Evolutionary conservation across 1,140 invertebrate species (phyloP).

Genomic region (Pachyrhynchus sulphureomaculatus): DNA sequence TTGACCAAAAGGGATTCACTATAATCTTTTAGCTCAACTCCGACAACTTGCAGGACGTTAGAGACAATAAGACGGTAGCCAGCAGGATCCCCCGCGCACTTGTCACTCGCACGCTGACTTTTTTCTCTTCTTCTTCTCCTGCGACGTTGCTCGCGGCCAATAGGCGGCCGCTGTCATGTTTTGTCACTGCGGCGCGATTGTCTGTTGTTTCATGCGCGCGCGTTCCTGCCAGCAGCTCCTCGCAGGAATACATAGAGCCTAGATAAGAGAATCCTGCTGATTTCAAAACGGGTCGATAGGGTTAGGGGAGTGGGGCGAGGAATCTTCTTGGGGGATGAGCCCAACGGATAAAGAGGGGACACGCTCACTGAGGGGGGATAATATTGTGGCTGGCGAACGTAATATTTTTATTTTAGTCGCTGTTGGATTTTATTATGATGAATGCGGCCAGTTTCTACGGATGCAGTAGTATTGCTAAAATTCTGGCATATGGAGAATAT

Average conservation of each 20-base stretch:
- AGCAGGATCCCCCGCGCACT: constrained; percentile 18
- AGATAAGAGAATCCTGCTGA: constrained; percentile 40
- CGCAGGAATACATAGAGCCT: constrained; percentile 29
- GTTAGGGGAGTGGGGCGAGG: constrained; percentile 40
- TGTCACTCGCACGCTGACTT: constrained; percentile 25
- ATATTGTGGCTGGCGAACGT: constrained; percentile 16
- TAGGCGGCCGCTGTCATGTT: constrained; percentile 48
- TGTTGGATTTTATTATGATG: constrained; percentile 10
- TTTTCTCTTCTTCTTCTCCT: constrained; percentile 36
- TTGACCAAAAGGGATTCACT: too few species aligned
- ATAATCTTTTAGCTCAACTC: constrained; percentile 1
- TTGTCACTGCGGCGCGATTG: constrained; percentile 49
- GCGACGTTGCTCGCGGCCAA: constrained; percentile 42
- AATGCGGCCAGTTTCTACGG: background rate
- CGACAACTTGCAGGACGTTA: constrained; percentile 12
- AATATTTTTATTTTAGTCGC: constrained; percentile 14
- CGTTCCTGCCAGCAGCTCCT: constrained; percentile 15
- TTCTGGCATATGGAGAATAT: background rate
- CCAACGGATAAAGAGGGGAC: constrained; percentile 19
- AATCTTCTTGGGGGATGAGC: constrained; percentile 32
- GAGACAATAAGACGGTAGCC: constrained; percentile 42
- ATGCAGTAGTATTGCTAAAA: background rate
- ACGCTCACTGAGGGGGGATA: background rate
- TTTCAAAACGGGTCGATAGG: constrained; percentile 33
- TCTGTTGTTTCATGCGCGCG: constrained; percentile 37